Conservation (phyloP, 1,140 invertebrate genomes). For the Littorina saxatilis region DNA sequence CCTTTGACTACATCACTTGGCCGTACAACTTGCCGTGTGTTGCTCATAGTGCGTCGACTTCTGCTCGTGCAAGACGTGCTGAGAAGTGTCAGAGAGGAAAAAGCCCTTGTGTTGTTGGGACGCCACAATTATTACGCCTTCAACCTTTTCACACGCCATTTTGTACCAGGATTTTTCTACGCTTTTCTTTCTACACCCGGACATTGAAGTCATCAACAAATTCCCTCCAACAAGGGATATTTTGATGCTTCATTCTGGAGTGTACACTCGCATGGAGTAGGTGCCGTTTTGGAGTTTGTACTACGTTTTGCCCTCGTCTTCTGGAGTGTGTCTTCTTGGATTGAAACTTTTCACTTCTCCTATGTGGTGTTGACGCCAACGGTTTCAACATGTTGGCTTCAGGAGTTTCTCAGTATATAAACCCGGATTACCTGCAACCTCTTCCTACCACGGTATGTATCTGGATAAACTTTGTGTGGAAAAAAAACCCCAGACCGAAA, state of each 20-base stretch:
- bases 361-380: neutral
- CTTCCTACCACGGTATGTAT: slow-evolving; percentile 73
- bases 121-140: neutral
- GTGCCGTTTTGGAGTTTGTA: too few relatives aligned
- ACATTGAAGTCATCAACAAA: too few relatives aligned
- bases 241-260: too few relatives aligned
- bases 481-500: neutral
- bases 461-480: neutral
- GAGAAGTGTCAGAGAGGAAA: neutral
- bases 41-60: neutral
- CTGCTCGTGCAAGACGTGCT: neutral
- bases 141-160: neutral
- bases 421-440: slow-evolving; percentile 74
- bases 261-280: too few relatives aligned
- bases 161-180: too few relatives aligned
- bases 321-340: too few relatives aligned
- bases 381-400: slow-evolving; percentile 65
- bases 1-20: slow-evolving; percentile 34
- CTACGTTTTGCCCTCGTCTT: too few relatives aligned
- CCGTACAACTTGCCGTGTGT: neutral
- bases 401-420: slow-evolving; percentile 70
- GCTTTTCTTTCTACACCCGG: too few relatives aligned
- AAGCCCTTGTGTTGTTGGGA: neutral
- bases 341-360: too few relatives aligned
- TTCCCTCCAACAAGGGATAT: too few relatives aligned